Evolutionary conservation across 1,140 invertebrate genomes (phyloP).

Genomic region (Orius insidiosus): DNA sequence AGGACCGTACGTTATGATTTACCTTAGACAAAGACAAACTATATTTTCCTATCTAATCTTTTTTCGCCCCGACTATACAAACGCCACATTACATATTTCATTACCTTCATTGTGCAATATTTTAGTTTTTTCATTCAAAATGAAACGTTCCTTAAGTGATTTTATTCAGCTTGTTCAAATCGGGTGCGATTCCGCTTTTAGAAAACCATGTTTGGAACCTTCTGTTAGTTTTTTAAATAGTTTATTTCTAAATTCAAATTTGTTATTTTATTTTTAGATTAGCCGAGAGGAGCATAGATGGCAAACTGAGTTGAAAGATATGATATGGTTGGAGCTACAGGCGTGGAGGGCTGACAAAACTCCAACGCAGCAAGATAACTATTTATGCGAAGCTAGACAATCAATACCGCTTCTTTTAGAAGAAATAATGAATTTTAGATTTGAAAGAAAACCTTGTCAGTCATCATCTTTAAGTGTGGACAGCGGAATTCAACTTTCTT

Average conservation of each 20-base stretch:
- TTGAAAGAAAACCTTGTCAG: conserved; percentile 13
- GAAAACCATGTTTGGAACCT: too few species aligned
- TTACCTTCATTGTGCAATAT: background rate
- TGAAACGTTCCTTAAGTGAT: background rate
- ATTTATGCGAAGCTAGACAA: conserved; percentile 51
- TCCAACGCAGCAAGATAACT: conserved; percentile 55
- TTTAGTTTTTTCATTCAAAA: background rate
- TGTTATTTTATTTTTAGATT: conserved; percentile 32
- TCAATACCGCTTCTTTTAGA: conserved; percentile 47
- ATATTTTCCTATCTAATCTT: background rate
- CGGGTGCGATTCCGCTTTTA: background rate
- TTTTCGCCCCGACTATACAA: background rate
- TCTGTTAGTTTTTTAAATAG: background rate
- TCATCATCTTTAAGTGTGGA: conserved; percentile 22
- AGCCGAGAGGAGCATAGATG: conserved; percentile 67
- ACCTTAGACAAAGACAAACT: background rate
- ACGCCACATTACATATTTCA: background rate
- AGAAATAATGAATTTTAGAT: conserved; percentile 48
- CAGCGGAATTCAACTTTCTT: conserved; percentile 22
- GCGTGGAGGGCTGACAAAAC: conserved; percentile 57
- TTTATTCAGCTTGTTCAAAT: background rate
- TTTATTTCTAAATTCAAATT: background rate
- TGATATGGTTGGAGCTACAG: conserved; percentile 79
- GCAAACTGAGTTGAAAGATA: conserved; percentile 73
- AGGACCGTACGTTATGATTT: conserved; percentile 30